A percentile compares a stretch with the other conserved stretches of the same genome.
These are phyloP conservation scores for Latheticus oryzae DNA, from an alignment of 2,888 invertebrate species.

Conservation along the genomic window DNA sequence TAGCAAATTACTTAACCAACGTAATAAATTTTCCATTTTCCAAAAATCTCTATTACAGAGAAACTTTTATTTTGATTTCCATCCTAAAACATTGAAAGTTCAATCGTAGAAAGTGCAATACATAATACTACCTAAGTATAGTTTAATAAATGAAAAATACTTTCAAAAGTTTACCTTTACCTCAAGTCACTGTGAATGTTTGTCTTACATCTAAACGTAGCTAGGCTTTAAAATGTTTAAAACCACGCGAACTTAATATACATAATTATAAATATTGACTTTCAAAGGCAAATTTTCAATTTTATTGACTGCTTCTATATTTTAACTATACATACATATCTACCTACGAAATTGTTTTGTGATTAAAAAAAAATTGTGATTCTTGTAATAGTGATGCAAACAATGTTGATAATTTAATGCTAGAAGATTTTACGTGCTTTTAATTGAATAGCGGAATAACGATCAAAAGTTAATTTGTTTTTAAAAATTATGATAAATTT, in stretches of 20 bases:
- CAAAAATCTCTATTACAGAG: no score
- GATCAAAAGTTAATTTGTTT: no score
- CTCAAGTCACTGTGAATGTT: constrained; percentile 10
- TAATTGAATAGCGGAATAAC: no score
- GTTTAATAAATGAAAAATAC: neutral
- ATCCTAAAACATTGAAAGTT: no score
- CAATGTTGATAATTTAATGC: constrained; percentile 11
- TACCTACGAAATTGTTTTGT: constrained; percentile 41
- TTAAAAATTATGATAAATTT: no score
- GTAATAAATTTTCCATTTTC: no score
- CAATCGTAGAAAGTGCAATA: constrained; percentile 17
- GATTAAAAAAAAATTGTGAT: constrained; percentile 42
- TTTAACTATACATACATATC: constrained; percentile 40
- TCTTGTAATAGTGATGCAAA: constrained; percentile 29
- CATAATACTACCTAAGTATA: constrained; percentile 1
- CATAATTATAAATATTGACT: constrained; percentile 28
- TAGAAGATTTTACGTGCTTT: constrained; percentile 34
- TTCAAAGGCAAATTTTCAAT: constrained; percentile 10
- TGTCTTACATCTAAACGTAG: constrained; percentile 10
- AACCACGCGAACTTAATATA: constrained; percentile 20
- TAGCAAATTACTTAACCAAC: no score
- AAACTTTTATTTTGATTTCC: no score
- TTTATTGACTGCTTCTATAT: constrained; percentile 10
- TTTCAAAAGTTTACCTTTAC: constrained; percentile 10
- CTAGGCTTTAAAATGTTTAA: constrained; percentile 21